Percentiles rank a stretch among this genome's conserved stretches.
Conservation (phyloP, 1,140 invertebrate species). For the Coptotermes formosanus region DNA sequence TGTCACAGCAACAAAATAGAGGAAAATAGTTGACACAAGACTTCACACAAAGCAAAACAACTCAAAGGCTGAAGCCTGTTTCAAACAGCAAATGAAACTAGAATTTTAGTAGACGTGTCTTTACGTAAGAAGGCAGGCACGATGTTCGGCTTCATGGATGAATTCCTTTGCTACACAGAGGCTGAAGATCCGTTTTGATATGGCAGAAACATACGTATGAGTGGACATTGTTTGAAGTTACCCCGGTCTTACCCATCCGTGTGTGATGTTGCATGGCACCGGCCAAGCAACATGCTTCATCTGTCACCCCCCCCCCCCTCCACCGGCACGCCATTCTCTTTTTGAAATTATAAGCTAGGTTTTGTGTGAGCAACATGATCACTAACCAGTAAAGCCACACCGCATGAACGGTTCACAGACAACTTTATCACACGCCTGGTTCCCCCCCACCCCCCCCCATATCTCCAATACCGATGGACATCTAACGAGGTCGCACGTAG, state of each 20-base stretch:
- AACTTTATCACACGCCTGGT: not conserved
- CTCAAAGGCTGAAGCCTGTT: not conserved
- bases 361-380: not conserved
- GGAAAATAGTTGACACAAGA: not conserved
- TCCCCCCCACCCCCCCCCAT: not conserved
- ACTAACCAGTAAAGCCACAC: not conserved
- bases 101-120: not conserved
- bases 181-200: not conserved
- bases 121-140: not conserved
- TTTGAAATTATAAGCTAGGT: not conserved
- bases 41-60: not conserved
- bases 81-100: not conserved
- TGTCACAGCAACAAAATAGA: not conserved
- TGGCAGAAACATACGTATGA: not conserved
- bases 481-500: not conserved
- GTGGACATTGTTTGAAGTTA: slow-evolving; percentile 1
- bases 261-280: not conserved
- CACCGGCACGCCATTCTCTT: too few species aligned
- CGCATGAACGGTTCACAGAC: not conserved
- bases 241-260: not conserved
- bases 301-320: not conserved
- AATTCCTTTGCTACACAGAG: not conserved
- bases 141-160: not conserved
- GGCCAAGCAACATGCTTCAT: slow-evolving; percentile 9
- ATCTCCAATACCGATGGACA: not conserved